Base-by-base conservation (phyloP, 2,888 invertebrate genomes). In the Drosophila merina region DNA sequence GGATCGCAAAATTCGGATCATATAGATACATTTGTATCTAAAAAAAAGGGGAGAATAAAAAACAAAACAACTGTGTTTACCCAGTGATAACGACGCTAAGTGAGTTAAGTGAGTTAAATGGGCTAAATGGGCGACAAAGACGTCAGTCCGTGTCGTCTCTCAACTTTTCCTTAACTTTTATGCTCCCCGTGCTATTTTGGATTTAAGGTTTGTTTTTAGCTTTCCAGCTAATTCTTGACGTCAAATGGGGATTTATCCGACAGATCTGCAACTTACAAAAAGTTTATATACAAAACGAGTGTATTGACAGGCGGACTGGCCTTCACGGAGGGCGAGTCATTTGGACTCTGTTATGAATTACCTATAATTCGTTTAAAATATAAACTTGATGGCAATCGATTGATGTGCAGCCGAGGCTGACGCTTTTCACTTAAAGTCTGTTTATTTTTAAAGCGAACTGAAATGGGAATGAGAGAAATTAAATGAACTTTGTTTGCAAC, bases 81-180 rank as follows among this genome's bases (percentile, higher is more conserved):
- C 14, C 33, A 14, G 33, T 36, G 47, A 70, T 68, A 64, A 64
- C 52, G 36, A 28, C 45, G 50, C 5, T 60, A 58, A 58, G 26
- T 56, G 6, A 48, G 42, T 26, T 59, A 51, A 30, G n/a, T 57
- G 12, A 57, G 45, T 44, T 68, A 64, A 40, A 31, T 47, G 7
- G 36, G 26, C 45, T 69, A 50, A 30, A 20, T 56, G 42, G 59
- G 64, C 51, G 50, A 40, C 49, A 50, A 60, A 70, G 68, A 81
- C 81, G 81, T 81, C 81, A 81, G 57, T 81, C 81, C 84, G 57
- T 59, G 59, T 47, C 45, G 30, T 42, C 56, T 60, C 25, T 14
- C 42, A 38, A 48, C 38, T 33, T 31, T 45, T 44, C 28, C 36
- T n/a, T 44, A 20, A 42, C 33, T 56, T 50, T 50, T 45, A 63